These are phyloP conservation scores for Drosophila sechellia DNA, from an alignment of 1,140 invertebrate species.

Conservation along the genomic window DNA sequence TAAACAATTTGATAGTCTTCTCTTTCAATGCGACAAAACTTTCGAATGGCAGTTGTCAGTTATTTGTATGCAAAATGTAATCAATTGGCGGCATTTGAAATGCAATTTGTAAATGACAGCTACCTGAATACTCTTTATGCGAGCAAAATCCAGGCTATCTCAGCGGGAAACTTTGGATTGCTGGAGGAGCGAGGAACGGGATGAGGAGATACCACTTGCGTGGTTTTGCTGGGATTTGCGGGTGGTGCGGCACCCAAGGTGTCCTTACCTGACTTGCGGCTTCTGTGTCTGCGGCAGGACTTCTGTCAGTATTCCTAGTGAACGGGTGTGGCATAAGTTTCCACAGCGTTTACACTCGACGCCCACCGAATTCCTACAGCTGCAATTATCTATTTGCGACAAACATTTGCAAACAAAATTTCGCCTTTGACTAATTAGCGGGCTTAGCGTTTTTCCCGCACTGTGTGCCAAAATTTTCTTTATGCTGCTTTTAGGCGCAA, in stretches of 20 bases:
- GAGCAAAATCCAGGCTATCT: slow-evolving; percentile 4
- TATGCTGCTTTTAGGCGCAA: slow-evolving; percentile 2
- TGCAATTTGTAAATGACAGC: neutral
- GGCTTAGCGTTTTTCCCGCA: slow-evolving; percentile 4
- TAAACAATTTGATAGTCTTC: too few relatives aligned
- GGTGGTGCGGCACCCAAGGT: slow-evolving; percentile 8
- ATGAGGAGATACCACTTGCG: neutral
- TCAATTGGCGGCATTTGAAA: neutral
- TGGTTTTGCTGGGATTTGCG: neutral
- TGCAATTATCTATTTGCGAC: slow-evolving; percentile 43
- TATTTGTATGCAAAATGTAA: neutral
- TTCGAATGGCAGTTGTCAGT: too few relatives aligned
- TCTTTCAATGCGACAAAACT: too few relatives aligned
- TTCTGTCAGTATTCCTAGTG: slow-evolving; percentile 25
- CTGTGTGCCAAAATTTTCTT: neutral
- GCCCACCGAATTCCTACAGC: neutral
- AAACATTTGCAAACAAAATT: slow-evolving; percentile 46
- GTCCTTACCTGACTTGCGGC: slow-evolving; percentile 58
- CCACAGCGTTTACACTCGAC: slow-evolving; percentile 66
- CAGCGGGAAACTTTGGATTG: slow-evolving; percentile 11
- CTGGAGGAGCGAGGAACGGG: neutral
- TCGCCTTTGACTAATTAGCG: slow-evolving; percentile 54
- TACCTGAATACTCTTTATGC: neutral
- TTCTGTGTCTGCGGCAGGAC: slow-evolving; percentile 55
- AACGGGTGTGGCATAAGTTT: slow-evolving; percentile 78